Evolutionary conservation across 2,797 vertebrate genomes (phyloP), one percentile per base, ranked within the genome.

Genomic region (Hyperoplus immaculatus): DNA sequence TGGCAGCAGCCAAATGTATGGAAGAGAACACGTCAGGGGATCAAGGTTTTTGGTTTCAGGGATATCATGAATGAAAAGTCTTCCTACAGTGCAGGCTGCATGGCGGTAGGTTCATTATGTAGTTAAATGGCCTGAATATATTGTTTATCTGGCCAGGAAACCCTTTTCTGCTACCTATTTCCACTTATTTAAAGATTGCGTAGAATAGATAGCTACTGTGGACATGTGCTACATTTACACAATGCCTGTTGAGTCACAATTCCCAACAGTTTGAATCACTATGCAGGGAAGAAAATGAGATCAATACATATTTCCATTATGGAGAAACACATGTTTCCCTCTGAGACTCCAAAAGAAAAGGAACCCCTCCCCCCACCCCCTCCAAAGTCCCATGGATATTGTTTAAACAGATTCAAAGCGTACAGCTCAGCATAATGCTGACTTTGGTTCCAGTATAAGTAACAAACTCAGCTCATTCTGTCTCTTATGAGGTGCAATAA

Each of bases 381-480:
- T 68, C 42, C 11, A 53, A 8, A 66, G 61, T 42, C 53, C 59
- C 60, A 64, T 72, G 49, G 78, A 66, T 67, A 64, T 63, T 59
- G 62, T 84, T 77, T 62, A 69, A 80, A 80, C 53, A 18, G 70
- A 66, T 74, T 69, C 57, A 79, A 73, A 78, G 13, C 49, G 68
- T 76, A 77, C 18, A 58, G 57, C 81, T 87, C 86, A 86, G 86
- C 88, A 81, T 57, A 68, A 70, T 2, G 12, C 53, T 77, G 56
- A 72, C 68, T 75, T 54, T 87, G 82, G 76, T 84, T 83, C 67
- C 46, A 56, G 14, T n/a, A 4, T 75, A 71, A 78, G 43, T 80
- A 75, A 80, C 72, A 85, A 62, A 59, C 16, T 63, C 80, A 81
- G 81, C 89, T 87, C 85, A 83, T 83, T 72, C 54, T 29, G 43